Evolutionary conservation across 2,113 vertebrate genomes (phyloP).

Genomic region (Echinops telfairi): DNA sequence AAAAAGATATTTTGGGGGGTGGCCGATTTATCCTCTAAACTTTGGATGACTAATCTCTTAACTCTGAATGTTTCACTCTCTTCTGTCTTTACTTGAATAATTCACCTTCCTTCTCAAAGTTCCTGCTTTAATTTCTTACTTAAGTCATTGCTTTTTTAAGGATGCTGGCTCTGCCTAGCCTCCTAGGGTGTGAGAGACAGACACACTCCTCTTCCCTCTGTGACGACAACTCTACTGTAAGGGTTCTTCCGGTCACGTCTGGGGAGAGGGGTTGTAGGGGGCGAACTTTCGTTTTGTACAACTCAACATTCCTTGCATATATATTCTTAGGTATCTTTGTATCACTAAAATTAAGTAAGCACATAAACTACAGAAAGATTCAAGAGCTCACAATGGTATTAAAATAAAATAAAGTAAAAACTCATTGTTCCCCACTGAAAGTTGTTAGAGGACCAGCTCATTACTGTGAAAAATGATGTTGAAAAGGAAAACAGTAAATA

Average conservation of each 20-base stretch:
- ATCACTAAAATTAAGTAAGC: neutral
- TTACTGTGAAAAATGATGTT: conserved; percentile 43
- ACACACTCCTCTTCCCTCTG: neutral
- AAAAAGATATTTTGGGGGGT: neutral
- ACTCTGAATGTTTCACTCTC: neutral
- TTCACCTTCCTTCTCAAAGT: conserved; percentile 17
- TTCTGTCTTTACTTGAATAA: conserved; percentile 3
- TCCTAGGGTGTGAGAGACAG: neutral
- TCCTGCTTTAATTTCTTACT: neutral
- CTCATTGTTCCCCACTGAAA: neutral
- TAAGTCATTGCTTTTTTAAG: neutral
- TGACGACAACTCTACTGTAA: neutral
- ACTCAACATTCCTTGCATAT: neutral
- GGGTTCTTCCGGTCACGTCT: neutral
- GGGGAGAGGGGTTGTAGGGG: neutral
- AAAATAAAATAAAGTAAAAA: neutral
- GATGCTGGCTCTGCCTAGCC: neutral
- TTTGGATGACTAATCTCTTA: conserved; percentile 21
- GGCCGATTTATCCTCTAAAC: neutral
- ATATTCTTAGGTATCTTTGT: neutral
- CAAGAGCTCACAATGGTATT: neutral
- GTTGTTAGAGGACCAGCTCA: neutral
- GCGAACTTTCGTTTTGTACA: neutral
- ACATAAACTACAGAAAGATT: conserved; percentile 7
- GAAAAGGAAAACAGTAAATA: neutral